Evolutionary conservation across 2,888 invertebrate genomes (phyloP).

Genomic region (Cheilosia vulpina): DNA sequence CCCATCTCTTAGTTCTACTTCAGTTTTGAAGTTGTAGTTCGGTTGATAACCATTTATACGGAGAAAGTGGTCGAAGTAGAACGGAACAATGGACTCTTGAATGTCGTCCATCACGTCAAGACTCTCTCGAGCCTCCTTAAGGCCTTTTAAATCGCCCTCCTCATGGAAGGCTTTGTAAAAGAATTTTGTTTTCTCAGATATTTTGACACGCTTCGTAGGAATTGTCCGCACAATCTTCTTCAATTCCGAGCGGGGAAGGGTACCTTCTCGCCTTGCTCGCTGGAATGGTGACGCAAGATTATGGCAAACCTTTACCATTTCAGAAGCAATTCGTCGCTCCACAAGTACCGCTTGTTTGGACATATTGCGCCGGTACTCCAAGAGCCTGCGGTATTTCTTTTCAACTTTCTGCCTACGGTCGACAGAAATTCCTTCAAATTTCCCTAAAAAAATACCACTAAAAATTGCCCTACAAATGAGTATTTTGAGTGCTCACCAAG

Average conservation of each 20-base stretch:
- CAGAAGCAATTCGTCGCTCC: conserved; percentile 80
- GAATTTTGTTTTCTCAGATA: conserved; percentile 80
- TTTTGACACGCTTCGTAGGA: conserved; percentile 7
- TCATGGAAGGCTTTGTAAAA: conserved; percentile 81
- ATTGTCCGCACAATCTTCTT: conserved; percentile 75
- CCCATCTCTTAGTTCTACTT: conserved; percentile 81
- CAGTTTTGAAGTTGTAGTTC: conserved; percentile 82
- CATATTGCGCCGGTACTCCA: conserved; percentile 77
- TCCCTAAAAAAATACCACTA: conserved; percentile 58
- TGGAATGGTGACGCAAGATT: conserved; percentile 80
- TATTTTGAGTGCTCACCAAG: conserved; percentile 67
- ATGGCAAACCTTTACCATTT: conserved; percentile 80
- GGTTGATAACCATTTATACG: conserved; percentile 81
- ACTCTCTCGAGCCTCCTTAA: conserved; percentile 77
- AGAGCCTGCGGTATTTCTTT: conserved; percentile 77
- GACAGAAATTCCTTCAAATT: conserved; percentile 80
- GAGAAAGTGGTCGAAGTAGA: conserved; percentile 83
- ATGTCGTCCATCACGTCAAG: conserved; percentile 78
- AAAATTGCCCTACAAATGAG: too few relatives aligned
- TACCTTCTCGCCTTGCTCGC: conserved; percentile 78
- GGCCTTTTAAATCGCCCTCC: conserved; percentile 76
- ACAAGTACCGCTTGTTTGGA: conserved; percentile 80
- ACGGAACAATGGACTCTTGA: conserved; percentile 81
- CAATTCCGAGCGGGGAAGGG: conserved; percentile 78
- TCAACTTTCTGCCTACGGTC: conserved; percentile 77